phyloP scores from a whole-genome alignment of 2,888 invertebrate genomes.

The Clanis bilineata region DNA sequence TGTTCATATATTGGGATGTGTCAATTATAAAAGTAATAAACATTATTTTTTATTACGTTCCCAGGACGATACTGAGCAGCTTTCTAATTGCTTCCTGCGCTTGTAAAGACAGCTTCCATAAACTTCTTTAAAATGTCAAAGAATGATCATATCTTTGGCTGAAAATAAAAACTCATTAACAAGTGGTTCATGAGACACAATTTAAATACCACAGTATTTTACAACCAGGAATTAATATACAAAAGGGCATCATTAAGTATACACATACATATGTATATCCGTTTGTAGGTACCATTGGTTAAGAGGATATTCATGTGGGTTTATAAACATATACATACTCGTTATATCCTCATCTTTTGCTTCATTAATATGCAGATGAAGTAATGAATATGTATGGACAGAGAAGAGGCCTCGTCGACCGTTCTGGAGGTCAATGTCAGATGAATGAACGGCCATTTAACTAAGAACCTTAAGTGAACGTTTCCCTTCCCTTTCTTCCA shows the following conservation, averaged over 20 bases:
- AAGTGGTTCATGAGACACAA: not conserved
- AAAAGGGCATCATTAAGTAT: not conserved
- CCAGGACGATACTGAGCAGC: not conserved
- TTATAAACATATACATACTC: slow-evolving; percentile 37
- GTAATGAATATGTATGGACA: slow-evolving; percentile 64
- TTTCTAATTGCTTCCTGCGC: not conserved
- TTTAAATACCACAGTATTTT: not conserved
- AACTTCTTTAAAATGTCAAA: not conserved
- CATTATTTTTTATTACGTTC: not conserved
- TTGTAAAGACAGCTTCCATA: not conserved
- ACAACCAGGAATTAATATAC: slow-evolving; percentile 2
- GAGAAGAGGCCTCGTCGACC: slow-evolving; percentile 63
- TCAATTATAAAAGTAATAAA: not conserved
- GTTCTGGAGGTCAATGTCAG: slow-evolving; percentile 74
- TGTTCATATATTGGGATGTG: not conserved
- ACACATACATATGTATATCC: not conserved
- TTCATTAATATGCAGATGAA: slow-evolving; percentile 67
- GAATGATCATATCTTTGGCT: not conserved
- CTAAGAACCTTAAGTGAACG: slow-evolving; percentile 41
- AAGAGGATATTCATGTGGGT: slow-evolving; percentile 28
- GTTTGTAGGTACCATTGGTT: slow-evolving; percentile 21
- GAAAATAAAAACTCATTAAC: not conserved
- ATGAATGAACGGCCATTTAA: slow-evolving; percentile 49
- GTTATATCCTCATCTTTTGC: slow-evolving; percentile 47
- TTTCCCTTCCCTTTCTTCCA: slow-evolving; percentile 44